Conservation (phyloP, 1,140 invertebrate genomes). For the Pseudomyrmex gracilis region DNA sequence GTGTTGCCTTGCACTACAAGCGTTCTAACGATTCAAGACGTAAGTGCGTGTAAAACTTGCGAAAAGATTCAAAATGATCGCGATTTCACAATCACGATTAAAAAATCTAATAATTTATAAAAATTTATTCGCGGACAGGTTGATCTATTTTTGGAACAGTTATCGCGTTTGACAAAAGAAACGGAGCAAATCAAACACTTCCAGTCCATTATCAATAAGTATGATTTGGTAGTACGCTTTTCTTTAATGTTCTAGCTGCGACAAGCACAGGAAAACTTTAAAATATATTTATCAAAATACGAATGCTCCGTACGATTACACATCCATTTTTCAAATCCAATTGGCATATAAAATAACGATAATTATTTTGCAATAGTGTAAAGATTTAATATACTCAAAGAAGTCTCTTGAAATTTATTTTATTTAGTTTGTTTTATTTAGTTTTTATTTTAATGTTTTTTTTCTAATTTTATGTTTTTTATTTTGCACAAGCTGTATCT, state of each 20-base stretch:
- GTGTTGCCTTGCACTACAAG: constrained; percentile 89
- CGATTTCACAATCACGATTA: background rate
- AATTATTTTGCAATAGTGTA: constrained; percentile 4
- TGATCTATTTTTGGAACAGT: constrained; percentile 90
- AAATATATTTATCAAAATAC: constrained; percentile 18
- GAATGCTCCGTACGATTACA: background rate
- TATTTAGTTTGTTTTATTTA: background rate
- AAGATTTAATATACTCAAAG: background rate
- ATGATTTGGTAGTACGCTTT: constrained; percentile 46
- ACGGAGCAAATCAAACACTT: constrained; percentile 94
- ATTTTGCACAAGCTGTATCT: no score
- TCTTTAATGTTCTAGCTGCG: constrained; percentile 13
- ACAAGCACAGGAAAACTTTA: background rate
- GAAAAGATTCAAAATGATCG: background rate
- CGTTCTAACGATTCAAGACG: constrained; percentile 90
- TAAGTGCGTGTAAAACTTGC: constrained; percentile 69
- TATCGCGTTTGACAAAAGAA: constrained; percentile 93
- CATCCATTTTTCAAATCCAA: background rate
- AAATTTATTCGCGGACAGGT: constrained; percentile 84
- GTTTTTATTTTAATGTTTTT: background rate
- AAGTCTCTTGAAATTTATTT: background rate
- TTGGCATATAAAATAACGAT: constrained; percentile 5
- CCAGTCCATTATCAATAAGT: constrained; percentile 89
- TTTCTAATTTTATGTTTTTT: no score
- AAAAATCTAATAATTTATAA: background rate